Evolutionary conservation across 1,140 invertebrate species (phyloP).

Genomic region (Leptopilina boulardi): DNA sequence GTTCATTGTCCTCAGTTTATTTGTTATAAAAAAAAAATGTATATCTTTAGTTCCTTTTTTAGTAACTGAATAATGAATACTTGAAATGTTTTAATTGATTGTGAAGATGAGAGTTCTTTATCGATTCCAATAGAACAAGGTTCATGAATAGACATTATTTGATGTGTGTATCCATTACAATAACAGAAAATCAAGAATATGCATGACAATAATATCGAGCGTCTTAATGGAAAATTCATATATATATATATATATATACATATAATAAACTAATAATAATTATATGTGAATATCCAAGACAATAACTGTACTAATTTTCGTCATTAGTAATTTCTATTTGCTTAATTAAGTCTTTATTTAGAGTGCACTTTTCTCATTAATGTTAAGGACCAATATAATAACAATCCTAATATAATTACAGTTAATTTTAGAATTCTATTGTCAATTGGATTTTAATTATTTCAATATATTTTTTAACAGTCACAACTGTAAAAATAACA

Average conservation of each 20-base stretch:
- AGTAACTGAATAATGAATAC: not conserved
- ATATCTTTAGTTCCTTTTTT: not conserved
- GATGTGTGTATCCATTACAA: slow-evolving; percentile 7
- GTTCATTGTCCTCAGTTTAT: too few species aligned
- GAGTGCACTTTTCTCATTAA: too few species aligned
- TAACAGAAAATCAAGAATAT: slow-evolving; percentile 14
- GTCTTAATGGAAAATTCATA: slow-evolving; percentile 10
- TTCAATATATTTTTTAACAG: too few species aligned
- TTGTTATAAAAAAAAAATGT: too few species aligned
- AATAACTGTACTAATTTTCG: not conserved
- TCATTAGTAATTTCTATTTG: too few species aligned
- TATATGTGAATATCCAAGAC: not conserved
- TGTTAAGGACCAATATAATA: too few species aligned
- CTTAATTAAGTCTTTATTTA: too few species aligned
- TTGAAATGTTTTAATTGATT: slow-evolving; percentile 23
- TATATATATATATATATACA: too few species aligned
- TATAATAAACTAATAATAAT: not conserved
- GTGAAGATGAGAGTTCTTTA: slow-evolving; percentile 10
- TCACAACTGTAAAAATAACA: too few species aligned
- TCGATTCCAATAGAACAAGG: not conserved
- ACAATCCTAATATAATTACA: too few species aligned
- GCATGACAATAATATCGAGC: slow-evolving; percentile 1
- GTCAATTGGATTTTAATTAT: too few species aligned
- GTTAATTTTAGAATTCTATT: too few species aligned
- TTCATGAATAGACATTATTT: slow-evolving; percentile 4